Conservation (phyloP, 2,797 vertebrate genomes). For the Enteromius radiatus region DNA sequence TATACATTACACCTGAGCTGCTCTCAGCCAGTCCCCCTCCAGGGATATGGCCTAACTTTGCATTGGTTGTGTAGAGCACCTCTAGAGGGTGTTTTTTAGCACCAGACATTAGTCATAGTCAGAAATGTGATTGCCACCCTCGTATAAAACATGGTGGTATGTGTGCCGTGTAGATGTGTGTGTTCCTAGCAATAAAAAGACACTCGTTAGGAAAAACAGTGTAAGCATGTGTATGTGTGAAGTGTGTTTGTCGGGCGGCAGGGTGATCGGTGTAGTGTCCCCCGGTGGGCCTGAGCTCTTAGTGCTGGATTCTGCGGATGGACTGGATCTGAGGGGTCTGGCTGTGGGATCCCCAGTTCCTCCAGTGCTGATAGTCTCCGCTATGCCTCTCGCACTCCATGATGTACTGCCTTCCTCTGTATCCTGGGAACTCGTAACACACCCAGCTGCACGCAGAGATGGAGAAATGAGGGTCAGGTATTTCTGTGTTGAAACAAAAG, state of each 20-base stretch:
- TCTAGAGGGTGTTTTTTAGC: slow-evolving; percentile 40
- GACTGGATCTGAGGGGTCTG: slow-evolving; percentile 86
- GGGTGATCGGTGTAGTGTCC: slow-evolving; percentile 53
- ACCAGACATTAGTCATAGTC: slow-evolving; percentile 43
- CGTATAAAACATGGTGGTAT: slow-evolving; percentile 37
- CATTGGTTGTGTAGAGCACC: slow-evolving; percentile 41
- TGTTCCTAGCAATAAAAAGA: slow-evolving; percentile 48
- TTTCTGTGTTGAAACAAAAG: background rate
- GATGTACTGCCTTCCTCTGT: slow-evolving; percentile 86
- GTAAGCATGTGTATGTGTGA: slow-evolving; percentile 32
- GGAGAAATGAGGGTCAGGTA: background rate
- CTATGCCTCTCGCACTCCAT: slow-evolving; percentile 86
- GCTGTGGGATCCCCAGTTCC: slow-evolving; percentile 82
- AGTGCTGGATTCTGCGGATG: slow-evolving; percentile 85
- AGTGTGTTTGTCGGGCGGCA: slow-evolving; percentile 50
- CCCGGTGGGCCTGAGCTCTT: slow-evolving; percentile 62
- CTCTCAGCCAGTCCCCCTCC: slow-evolving; percentile 36
- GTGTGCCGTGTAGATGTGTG: slow-evolving; percentile 15
- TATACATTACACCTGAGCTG: slow-evolving; percentile 53
- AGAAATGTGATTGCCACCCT: slow-evolving; percentile 30
- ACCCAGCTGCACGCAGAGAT: slow-evolving; percentile 73
- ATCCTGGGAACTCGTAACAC: slow-evolving; percentile 84
- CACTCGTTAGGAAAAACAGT: slow-evolving; percentile 38
- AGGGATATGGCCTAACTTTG: slow-evolving; percentile 22
- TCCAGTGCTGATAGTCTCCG: slow-evolving; percentile 85